A percentile compares a stretch with the other conserved stretches of the same genome.
Conservation (phyloP, 2,113 vertebrate genomes). For the Anoplopoma fimbria region DNA sequence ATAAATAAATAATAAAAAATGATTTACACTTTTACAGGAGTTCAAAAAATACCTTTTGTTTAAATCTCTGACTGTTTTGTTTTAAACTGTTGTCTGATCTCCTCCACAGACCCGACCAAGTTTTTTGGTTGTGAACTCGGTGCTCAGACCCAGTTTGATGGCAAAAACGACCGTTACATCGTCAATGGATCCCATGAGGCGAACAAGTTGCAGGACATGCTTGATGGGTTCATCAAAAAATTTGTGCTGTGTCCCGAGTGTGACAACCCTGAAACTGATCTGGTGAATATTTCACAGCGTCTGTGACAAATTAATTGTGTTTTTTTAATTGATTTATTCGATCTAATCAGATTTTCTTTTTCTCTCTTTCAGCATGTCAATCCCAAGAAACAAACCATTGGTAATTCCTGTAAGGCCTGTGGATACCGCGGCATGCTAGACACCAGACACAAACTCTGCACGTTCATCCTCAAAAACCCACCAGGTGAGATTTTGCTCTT, state of each 20-base stretch:
- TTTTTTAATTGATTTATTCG: too few relatives aligned
- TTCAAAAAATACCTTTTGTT: too few relatives aligned
- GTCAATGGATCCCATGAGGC: constrained; percentile 99
- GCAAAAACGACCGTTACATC: constrained; percentile 99
- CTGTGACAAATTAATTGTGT: too few relatives aligned
- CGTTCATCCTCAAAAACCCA: constrained; percentile 99
- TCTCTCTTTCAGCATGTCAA: constrained; percentile 91
- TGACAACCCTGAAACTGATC: constrained; percentile 99
- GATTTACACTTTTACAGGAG: too few relatives aligned
- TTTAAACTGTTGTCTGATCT: background rate
- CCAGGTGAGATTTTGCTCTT: constrained; percentile 86
- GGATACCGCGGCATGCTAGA: constrained; percentile 98
- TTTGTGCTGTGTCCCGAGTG: constrained; percentile 99
- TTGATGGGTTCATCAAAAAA: constrained; percentile 99
- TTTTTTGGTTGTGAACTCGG: constrained; percentile 99
- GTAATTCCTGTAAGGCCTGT: constrained; percentile 99
- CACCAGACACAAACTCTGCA: constrained; percentile 99
- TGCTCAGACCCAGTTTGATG: constrained; percentile 99
- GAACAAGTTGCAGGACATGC: constrained; percentile 99
- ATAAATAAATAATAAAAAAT: too few relatives aligned
- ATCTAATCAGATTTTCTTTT: background rate
- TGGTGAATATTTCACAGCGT: constrained; percentile 84
- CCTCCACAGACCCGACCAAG: constrained; percentile 95
- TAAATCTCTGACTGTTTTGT: too few relatives aligned
- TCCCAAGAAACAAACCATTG: constrained; percentile 99